Evolutionary conservation across 2,113 vertebrate genomes (phyloP).

Genomic region (Sebastes fasciatus): DNA sequence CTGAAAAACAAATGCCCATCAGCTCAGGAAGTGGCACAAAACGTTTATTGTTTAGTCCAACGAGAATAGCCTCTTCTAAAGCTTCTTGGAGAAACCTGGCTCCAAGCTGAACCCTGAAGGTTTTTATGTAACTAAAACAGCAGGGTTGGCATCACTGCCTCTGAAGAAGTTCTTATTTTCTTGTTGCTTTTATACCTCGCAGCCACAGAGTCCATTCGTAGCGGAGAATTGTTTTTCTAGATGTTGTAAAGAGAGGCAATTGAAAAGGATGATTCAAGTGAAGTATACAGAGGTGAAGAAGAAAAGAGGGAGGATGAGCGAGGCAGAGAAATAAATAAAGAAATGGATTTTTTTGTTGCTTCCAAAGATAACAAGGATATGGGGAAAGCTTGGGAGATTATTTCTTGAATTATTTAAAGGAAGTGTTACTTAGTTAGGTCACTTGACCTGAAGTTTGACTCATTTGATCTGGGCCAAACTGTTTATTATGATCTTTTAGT

Average conservation of each 20-base stretch:
- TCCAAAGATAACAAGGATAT: background rate
- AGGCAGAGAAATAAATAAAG: background rate
- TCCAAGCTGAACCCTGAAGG: constrained; percentile 19
- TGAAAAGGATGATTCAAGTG: constrained; percentile 17
- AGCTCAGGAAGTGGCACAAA: constrained; percentile 33
- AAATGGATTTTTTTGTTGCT: background rate
- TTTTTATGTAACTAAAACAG: constrained; percentile 46
- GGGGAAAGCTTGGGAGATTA: background rate
- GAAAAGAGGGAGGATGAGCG: constrained; percentile 29
- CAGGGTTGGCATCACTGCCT: constrained; percentile 5
- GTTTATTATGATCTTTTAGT: background rate
- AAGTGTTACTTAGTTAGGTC: background rate
- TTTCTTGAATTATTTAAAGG: background rate
- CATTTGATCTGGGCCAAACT: background rate
- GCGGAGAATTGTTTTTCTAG: constrained; percentile 28
- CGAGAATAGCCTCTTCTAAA: constrained; percentile 21
- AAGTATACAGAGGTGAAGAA: constrained; percentile 29
- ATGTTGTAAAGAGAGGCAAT: constrained; percentile 5
- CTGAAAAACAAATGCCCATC: constrained; percentile 41
- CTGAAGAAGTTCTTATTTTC: constrained; percentile 30
- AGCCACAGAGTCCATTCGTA: background rate
- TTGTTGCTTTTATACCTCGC: constrained; percentile 12
- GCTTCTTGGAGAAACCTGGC: constrained; percentile 9
- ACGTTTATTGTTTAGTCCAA: constrained; percentile 43
- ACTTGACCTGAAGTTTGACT: background rate